phyloP scores from a whole-genome alignment of 2,113 vertebrate species.

The Grammomys dolichurus region DNA sequence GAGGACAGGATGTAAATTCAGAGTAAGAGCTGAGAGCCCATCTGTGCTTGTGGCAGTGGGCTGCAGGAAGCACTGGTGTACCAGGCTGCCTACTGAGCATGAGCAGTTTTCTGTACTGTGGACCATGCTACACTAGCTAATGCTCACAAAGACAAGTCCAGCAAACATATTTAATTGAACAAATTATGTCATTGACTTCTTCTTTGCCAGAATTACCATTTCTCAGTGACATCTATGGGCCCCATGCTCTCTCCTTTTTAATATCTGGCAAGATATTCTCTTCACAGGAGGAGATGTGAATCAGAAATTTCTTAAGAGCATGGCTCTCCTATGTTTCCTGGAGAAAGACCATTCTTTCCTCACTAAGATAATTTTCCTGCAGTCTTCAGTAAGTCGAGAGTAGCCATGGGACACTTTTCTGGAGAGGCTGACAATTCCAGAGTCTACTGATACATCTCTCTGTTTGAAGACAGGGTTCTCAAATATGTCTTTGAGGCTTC shows the following conservation, averaged over 20 bases:
- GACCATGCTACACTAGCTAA: conserved; percentile 51
- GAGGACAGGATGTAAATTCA: neutral
- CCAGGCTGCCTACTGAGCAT: conserved; percentile 12
- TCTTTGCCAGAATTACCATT: conserved; percentile 21
- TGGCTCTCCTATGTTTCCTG: neutral
- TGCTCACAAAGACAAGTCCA: conserved; percentile 51
- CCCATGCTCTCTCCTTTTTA: neutral
- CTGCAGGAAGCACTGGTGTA: conserved; percentile 10
- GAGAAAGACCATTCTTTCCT: neutral
- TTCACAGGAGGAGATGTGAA: neutral
- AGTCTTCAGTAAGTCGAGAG: neutral
- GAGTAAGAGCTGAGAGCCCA: neutral
- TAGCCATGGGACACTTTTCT: rapidly evolving
- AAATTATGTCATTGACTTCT: conserved; percentile 65
- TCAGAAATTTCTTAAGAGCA: neutral
- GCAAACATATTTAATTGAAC: conserved; percentile 63
- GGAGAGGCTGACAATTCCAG: neutral
- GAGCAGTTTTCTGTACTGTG: neutral
- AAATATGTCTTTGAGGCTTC: neutral
- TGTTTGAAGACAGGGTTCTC: neutral
- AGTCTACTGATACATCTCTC: neutral
- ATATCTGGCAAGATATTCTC: neutral
- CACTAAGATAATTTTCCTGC: neutral
- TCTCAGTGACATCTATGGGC: neutral
- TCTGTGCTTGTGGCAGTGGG: conserved; percentile 6